A percentile compares a stretch with the other conserved stretches of the same genome.
phyloP scores from a whole-genome alignment of 2,113 vertebrate genomes.

The Tupaia chinensis region DNA sequence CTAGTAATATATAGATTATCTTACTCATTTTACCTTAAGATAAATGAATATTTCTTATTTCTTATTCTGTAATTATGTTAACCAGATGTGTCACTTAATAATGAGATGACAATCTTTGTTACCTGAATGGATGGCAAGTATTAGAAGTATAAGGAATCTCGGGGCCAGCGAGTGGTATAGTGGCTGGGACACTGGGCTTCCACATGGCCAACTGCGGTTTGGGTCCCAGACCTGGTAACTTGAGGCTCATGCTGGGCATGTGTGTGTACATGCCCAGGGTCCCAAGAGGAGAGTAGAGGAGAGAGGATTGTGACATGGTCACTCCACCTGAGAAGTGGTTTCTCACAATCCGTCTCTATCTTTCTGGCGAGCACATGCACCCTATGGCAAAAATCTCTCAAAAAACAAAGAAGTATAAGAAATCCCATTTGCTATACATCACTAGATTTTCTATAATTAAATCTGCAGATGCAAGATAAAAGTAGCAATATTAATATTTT shows the following conservation, averaged over 20 bases:
- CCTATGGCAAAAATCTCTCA: no score
- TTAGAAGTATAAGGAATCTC: conserved; percentile 85
- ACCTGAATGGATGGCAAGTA: conserved; percentile 89
- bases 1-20: conserved; percentile 82
- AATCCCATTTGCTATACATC: conserved; percentile 88
- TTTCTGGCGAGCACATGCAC: no score
- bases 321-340: no score
- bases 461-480: conserved; percentile 84
- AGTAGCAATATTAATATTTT: conserved; percentile 76
- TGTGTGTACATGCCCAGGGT: no score
- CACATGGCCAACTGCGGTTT: no score
- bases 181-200: no score
- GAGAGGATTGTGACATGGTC: no score
- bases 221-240: no score
- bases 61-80: conserved; percentile 86
- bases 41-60: conserved; percentile 87
- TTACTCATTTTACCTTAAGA: conserved; percentile 86
- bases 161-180: no score
- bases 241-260: no score
- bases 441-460: conserved; percentile 86
- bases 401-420: conserved; percentile 78
- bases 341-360: no score
- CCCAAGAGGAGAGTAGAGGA: no score
- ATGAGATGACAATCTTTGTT: conserved; percentile 90
- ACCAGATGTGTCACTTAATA: conserved; percentile 91